Conservation (phyloP, 1,140 invertebrate genomes). For the Arion vulgaris region DNA sequence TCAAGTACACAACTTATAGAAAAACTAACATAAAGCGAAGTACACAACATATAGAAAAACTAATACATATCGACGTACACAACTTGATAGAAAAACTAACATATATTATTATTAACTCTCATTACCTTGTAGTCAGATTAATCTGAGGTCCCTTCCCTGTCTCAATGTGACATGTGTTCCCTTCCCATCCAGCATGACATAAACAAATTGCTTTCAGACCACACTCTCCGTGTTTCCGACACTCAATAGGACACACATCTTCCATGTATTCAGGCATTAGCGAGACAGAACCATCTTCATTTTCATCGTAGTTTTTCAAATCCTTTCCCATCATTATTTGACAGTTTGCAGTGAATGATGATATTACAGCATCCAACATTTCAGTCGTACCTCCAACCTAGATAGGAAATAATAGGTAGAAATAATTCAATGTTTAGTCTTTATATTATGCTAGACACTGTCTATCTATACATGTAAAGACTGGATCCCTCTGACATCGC, state of each 20-base stretch:
- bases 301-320: neutral
- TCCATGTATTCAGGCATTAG: neutral
- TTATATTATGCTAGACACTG: no score
- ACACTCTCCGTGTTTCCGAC: neutral
- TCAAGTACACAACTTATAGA: no score
- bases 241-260: neutral
- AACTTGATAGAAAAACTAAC: no score
- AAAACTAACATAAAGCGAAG: no score
- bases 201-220: neutral
- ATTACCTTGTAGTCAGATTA: neutral
- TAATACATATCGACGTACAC: no score
- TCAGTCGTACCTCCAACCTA: neutral
- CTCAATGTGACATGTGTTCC: neutral
- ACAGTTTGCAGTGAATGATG: neutral
- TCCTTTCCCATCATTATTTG: neutral
- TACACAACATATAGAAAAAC: no score
- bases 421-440: no score
- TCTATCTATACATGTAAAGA: no score
- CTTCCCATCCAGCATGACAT: neutral
- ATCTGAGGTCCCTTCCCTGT: neutral
- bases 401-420: no score
- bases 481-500: no score
- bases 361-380: neutral
- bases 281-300: neutral
- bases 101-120: no score